phyloP scores from a whole-genome alignment of 2,888 invertebrate species.

The Drosophila acutilabella region DNA sequence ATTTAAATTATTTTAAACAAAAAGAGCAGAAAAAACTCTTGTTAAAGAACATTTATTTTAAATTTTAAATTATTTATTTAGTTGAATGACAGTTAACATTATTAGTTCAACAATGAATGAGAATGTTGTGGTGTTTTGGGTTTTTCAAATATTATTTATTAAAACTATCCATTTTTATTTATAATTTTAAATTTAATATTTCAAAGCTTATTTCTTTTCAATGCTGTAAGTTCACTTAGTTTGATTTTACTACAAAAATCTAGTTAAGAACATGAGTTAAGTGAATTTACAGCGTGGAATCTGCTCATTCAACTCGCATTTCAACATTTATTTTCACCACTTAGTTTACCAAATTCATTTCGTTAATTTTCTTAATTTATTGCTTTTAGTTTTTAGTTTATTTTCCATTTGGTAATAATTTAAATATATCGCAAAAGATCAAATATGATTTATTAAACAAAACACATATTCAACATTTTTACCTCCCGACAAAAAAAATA shows the following conservation, averaged over 20 bases:
- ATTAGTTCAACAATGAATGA: conserved; percentile 42
- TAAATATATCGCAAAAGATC: conserved; percentile 48
- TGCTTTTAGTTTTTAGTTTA: conserved; percentile 20
- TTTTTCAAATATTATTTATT: conserved; percentile 3
- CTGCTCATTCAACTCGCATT: conserved; percentile 41
- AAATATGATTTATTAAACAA: conserved; percentile 70
- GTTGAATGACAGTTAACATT: conserved; percentile 50
- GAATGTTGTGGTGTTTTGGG: conserved; percentile 42
- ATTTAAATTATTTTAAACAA: conserved; percentile 58
- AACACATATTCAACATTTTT: conserved; percentile 70
- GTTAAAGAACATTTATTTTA: conserved; percentile 42
- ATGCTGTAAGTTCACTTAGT: conserved; percentile 3
- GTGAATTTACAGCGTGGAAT: conserved; percentile 13
- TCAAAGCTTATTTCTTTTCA: conserved; percentile 3
- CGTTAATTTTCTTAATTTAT: conserved; percentile 19
- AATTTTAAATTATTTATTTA: conserved; percentile 49
- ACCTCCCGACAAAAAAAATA: conserved; percentile 55
- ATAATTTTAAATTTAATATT: conserved; percentile 3
- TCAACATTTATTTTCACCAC: conserved; percentile 6
- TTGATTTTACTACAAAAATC: no score
- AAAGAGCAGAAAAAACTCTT: conserved; percentile 31
- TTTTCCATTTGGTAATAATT: conserved; percentile 45
- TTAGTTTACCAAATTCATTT: conserved; percentile 18
- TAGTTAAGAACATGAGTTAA: background rate
- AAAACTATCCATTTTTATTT: conserved; percentile 9